phyloP scores from a whole-genome alignment of 2,797 vertebrate species.

The Rhinichthys osculus region DNA sequence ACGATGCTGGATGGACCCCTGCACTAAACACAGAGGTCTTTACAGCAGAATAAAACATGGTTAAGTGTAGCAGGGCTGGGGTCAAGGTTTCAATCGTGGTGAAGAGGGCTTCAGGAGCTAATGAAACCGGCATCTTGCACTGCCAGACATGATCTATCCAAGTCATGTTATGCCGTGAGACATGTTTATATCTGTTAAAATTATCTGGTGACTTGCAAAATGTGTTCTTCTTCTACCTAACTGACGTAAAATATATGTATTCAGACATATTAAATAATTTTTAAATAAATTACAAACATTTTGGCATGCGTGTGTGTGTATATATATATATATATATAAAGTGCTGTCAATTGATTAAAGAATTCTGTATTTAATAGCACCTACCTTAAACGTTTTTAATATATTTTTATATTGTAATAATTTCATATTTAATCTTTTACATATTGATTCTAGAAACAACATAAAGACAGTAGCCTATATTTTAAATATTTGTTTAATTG shows the following conservation, averaged over 20 bases:
- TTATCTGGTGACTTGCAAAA: not conserved
- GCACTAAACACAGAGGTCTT: constrained; percentile 60
- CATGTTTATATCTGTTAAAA: constrained; percentile 2
- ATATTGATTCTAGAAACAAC: too few species aligned
- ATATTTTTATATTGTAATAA: too few species aligned
- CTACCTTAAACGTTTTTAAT: too few species aligned
- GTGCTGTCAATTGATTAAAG: too few species aligned
- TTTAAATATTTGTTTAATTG: too few species aligned
- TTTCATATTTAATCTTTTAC: too few species aligned
- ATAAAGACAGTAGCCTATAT: too few species aligned
- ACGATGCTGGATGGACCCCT: constrained; percentile 60
- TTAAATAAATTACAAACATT: not conserved
- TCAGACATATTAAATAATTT: not conserved
- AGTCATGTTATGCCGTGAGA: constrained; percentile 3
- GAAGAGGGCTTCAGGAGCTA: constrained; percentile 41
- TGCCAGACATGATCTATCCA: constrained; percentile 36
- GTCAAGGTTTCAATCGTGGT: constrained; percentile 69
- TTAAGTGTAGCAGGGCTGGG: constrained; percentile 55
- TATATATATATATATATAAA: too few species aligned
- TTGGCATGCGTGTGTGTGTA: too few species aligned
- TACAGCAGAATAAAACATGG: constrained; percentile 58
- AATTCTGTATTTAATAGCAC: too few species aligned
- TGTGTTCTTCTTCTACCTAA: not conserved
- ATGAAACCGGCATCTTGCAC: constrained; percentile 47
- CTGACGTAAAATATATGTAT: not conserved